Evolutionary conservation across 2,113 vertebrate genomes (phyloP), one percentile per base, ranked within the genome.

Genomic region (Cynocephalus volans): DNA sequence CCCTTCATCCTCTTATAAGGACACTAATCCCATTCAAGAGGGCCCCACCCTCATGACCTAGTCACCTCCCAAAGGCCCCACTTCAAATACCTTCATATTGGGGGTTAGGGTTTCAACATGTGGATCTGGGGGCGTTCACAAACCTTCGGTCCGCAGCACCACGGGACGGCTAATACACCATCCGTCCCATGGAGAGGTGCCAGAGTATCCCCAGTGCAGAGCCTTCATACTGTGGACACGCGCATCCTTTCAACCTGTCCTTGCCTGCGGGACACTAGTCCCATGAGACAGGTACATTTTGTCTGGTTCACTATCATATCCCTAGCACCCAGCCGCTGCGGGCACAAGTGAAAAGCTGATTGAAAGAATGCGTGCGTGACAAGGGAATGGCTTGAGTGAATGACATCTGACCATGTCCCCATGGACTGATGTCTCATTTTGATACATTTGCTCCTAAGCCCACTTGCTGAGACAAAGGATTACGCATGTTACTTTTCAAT

Each of bases 181-280:
- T 1, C 31, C 1, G 0, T 1, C 64, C 54, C 8, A 14, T 12
- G 17, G 64, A 28, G 64, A 4, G 8, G 9, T 24, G 60, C 58
- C 19, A 52, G 33, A 13, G 58, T 48, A 2, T 1, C 11, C 24
- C 56, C n/a, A 48, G 89, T 13, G 14, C 41, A 24, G 6, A 33
- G 18, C 13, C 3, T 45, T 52, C 18, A 0, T 18, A 5, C 13
- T 4, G 10, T 11, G 1, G 33, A 15, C 1, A 17, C 6, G 0
- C 65, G 2, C 0, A 1, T 15, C n/a, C 50, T 52, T 31, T 19
- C 65, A 28, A 10, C 13, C 26, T 9, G 2, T 18, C 14, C 17
- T 6, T 36, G 54, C 17, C 19, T 1, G 0, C 6, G 64, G 45
- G 6, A 5, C 0, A 0, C 19, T 8, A 0, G n/a, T 23, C 21